These are phyloP conservation scores for Ectobius pallidus DNA, from an alignment of 2,888 invertebrate genomes.

Conservation along the genomic window DNA sequence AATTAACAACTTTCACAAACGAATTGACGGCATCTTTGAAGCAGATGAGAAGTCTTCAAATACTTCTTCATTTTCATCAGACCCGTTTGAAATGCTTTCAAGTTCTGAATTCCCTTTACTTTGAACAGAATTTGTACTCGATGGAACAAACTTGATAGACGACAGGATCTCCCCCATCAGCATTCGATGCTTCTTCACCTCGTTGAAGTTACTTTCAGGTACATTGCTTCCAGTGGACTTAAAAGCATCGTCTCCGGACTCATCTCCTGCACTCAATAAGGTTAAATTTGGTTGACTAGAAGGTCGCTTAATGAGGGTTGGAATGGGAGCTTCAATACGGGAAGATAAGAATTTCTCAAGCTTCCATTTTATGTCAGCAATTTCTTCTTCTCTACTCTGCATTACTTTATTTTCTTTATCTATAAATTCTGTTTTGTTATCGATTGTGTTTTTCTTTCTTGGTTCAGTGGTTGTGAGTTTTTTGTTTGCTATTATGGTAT, in stretches of 20 bases:
- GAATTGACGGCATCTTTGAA: not conserved
- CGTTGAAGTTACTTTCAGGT: not conserved
- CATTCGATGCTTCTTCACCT: constrained; percentile 7
- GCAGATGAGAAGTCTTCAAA: not conserved
- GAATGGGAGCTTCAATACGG: not conserved
- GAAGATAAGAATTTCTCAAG: not conserved
- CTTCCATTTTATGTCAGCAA: not conserved
- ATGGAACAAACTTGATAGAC: constrained; percentile 1
- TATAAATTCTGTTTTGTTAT: not conserved
- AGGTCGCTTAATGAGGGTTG: no score
- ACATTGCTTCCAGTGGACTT: not conserved
- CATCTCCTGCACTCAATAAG: not conserved
- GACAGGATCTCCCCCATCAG: constrained; percentile 12
- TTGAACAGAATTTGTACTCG: not conserved
- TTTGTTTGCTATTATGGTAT: no score
- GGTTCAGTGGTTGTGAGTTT: not conserved
- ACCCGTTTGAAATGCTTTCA: not conserved
- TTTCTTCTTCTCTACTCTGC: not conserved
- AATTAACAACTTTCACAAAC: not conserved
- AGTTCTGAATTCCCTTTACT: not conserved
- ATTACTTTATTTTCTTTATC: not conserved
- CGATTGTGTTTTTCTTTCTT: not conserved
- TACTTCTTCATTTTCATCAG: not conserved
- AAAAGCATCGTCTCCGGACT: not conserved
- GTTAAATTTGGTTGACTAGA: constrained; percentile 9